Conservation (phyloP, 2,888 invertebrate species). For the Drosophila fulvimacula region DNA sequence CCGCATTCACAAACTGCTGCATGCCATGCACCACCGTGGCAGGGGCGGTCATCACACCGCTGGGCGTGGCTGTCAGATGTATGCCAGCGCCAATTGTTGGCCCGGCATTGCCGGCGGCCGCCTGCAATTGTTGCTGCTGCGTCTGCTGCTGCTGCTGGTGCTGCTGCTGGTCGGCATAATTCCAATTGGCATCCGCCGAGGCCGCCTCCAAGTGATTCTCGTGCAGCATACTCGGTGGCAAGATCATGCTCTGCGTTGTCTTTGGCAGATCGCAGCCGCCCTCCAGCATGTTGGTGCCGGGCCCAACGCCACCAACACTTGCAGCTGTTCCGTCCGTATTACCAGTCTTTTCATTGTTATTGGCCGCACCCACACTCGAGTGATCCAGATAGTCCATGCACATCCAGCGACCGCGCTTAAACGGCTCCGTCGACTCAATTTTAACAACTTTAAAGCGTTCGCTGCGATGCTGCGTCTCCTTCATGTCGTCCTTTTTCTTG, state of each 20-base stretch:
- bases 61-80: slow-evolving; percentile 85
- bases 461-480: slow-evolving; percentile 91
- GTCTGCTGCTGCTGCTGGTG: slow-evolving; percentile 57
- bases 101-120: slow-evolving; percentile 25
- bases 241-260: slow-evolving; percentile 83
- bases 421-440: slow-evolving; percentile 97
- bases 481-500: slow-evolving; percentile 85
- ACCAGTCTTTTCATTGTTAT: slow-evolving; percentile 82
- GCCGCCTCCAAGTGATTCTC: slow-evolving; percentile 82
- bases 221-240: slow-evolving; percentile 72
- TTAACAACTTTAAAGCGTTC: slow-evolving; percentile 97
- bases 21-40: slow-evolving; percentile 82
- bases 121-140: slow-evolving; percentile 43
- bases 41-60: slow-evolving; percentile 85
- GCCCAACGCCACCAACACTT: slow-evolving; percentile 23
- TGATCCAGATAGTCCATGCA: slow-evolving; percentile 97
- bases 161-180: slow-evolving; percentile 68
- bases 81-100: slow-evolving; percentile 64
- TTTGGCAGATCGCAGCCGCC: slow-evolving; percentile 59
- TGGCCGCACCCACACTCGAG: slow-evolving; percentile 85
- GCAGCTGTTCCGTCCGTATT: slow-evolving; percentile 58
- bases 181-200: slow-evolving; percentile 82
- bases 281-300: slow-evolving; percentile 13
- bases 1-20: slow-evolving; percentile 71
- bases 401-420: slow-evolving; percentile 95